Evolutionary conservation across 1,140 invertebrate species (phyloP), one percentile per base, ranked within the genome.

Genomic region (Trypoxylus dichotomus): DNA sequence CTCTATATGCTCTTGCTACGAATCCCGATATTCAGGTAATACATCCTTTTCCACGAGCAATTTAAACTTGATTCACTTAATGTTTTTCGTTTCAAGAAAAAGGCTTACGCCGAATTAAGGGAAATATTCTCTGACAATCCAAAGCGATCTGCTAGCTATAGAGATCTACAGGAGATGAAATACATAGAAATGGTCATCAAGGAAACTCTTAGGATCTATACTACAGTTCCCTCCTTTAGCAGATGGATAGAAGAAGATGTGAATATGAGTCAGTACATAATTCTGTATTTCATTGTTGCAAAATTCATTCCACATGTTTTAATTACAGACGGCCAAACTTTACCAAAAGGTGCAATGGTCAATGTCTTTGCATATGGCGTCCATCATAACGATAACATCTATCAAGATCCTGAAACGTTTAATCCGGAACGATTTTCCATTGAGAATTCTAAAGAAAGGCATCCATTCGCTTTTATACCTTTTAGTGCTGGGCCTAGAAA

Each of bases 231-330:
- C 3, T 75, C 80, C 8, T 90, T 94, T 85, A 89, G 88, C 0
- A 86, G 94, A 81, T 84, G 86, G 76, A 80, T 92, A 24, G 87
- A 82, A 42, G 89, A 93, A 81, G 90, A 91, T 37, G 25, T 78
- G 15, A 15, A 78, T 41, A 71, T 77, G 19, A 76, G 81, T 80
- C n/a, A n/a, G n/a, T n/a, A n/a, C n/a, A n/a, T n/a, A n/a, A n/a
- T n/a, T n/a, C n/a, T n/a, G n/a, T n/a, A n/a, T n/a, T n/a, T n/a
- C n/a, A n/a, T n/a, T n/a, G n/a, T n/a, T n/a, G n/a, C n/a, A n/a
- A 79, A 74, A 43, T 54, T 21, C 13, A 42, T 43, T 1, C 32
- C 3, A 15, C 25, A 72, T 58, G 24, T 60, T 27, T 71, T 21
- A 29, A 68, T 60, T 41, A 1, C 29, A 42, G 58, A 71, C 7